phyloP scores from a whole-genome alignment of 2,888 invertebrate genomes.

The Brachylomia viminalis region DNA sequence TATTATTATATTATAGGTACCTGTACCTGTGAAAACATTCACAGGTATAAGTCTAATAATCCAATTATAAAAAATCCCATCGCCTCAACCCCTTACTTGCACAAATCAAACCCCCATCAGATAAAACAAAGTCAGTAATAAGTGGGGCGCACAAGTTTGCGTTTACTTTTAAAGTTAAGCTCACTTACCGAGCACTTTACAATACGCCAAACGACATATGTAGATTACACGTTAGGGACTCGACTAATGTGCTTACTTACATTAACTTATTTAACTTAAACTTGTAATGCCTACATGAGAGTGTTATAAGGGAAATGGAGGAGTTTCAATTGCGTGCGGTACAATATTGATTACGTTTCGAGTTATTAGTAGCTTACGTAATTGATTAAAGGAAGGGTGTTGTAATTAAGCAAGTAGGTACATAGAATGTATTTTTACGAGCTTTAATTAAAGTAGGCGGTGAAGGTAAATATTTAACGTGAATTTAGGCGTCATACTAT shows the following conservation, averaged over 20 bases:
- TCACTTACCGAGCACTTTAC: slow-evolving; percentile 14
- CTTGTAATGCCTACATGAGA: slow-evolving; percentile 27
- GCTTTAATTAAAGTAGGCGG: slow-evolving; percentile 25
- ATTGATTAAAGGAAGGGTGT: slow-evolving; percentile 27
- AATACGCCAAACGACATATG: slow-evolving; percentile 28
- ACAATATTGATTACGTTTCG: slow-evolving; percentile 44
- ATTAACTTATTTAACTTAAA: slow-evolving; percentile 47
- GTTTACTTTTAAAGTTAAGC: slow-evolving; percentile 56
- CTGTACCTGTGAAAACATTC: background rate
- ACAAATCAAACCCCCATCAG: slow-evolving; percentile 20
- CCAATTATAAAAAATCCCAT: background rate
- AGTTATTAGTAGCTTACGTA: slow-evolving; percentile 28
- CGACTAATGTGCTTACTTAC: slow-evolving; percentile 34
- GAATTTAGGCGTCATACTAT: background rate
- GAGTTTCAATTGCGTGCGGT: slow-evolving; percentile 31
- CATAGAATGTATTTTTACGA: background rate
- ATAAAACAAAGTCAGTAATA: slow-evolving; percentile 50
- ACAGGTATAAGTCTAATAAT: background rate
- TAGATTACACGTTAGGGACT: slow-evolving; percentile 12
- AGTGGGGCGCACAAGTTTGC: slow-evolving; percentile 35
- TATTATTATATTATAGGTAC: too few species aligned
- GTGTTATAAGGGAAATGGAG: slow-evolving; percentile 41
- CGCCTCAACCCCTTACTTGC: slow-evolving; percentile 21
- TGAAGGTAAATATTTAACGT: background rate
- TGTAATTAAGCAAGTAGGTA: slow-evolving; percentile 30